A percentile compares a stretch with the other conserved stretches of the same genome.
phyloP scores from a whole-genome alignment of 2,888 invertebrate genomes.

The Dorcus parallelipipedus region DNA sequence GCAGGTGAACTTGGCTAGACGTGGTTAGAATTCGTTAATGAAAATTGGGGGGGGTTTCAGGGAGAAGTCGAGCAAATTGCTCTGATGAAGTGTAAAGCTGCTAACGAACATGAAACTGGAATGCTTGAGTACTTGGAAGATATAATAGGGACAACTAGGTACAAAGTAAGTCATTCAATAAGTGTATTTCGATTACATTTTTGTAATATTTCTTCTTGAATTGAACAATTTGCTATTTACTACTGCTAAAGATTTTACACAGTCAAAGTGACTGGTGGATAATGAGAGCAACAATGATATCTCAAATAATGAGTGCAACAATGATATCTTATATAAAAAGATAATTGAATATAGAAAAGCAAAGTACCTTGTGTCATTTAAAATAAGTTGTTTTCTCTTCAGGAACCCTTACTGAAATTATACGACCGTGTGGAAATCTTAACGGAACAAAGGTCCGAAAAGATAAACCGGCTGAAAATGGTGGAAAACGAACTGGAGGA shows the following conservation, averaged over 20 bases:
- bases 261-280: too few species aligned
- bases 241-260: too few species aligned
- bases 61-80: conserved; percentile 99
- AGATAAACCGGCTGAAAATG: conserved; percentile 78
- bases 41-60: conserved; percentile 49
- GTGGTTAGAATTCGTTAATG: background rate
- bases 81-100: conserved; percentile 95
- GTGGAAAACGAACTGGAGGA: conserved; percentile 79
- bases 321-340: too few species aligned
- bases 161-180: conserved; percentile 54
- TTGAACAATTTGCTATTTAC: too few species aligned
- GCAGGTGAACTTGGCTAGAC: conserved; percentile 60
- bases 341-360: too few species aligned
- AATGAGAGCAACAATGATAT: too few species aligned
- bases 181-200: too few species aligned
- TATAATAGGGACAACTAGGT: conserved; percentile 88
- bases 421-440: conserved; percentile 68
- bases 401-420: conserved; percentile 77
- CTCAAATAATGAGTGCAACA: too few species aligned
- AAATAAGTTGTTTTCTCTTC: conserved; percentile 15
- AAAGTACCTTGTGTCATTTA: too few species aligned
- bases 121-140: conserved; percentile 99
- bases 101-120: conserved; percentile 82
- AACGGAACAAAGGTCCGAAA: conserved; percentile 72
- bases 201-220: too few species aligned